Conservation (phyloP, 2,888 invertebrate species). For the Cheilosia soror region DNA sequence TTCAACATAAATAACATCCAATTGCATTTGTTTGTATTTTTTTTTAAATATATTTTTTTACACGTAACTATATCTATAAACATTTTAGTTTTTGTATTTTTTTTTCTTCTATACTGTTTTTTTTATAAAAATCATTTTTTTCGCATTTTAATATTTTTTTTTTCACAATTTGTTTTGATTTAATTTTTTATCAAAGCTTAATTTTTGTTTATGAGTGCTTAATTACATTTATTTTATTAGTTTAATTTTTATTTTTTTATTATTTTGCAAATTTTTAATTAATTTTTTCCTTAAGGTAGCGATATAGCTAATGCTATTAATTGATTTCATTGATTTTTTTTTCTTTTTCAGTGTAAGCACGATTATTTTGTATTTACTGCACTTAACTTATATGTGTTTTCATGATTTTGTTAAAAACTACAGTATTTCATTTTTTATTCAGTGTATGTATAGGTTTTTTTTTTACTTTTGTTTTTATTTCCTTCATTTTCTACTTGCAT, state of each 20-base stretch:
- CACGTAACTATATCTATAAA: conserved; percentile 76
- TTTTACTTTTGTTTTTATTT: conserved; percentile 23
- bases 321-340: conserved; percentile 70
- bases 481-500: conserved; percentile 45
- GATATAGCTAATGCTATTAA: conserved; percentile 77
- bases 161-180: conserved; percentile 62
- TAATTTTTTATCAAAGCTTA: conserved; percentile 71
- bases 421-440: conserved; percentile 41
- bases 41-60: conserved; percentile 69
- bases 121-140: conserved; percentile 72
- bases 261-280: conserved; percentile 73
- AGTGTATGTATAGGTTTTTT: conserved; percentile 62
- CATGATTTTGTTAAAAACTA: conserved; percentile 52
- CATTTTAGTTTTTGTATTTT: conserved; percentile 77
- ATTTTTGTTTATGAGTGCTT: conserved; percentile 68
- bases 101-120: conserved; percentile 74
- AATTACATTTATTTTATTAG: conserved; percentile 59
- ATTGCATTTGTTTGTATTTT: conserved; percentile 75
- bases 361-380: conserved; percentile 69
- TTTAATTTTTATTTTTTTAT: conserved; percentile 42
- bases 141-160: conserved; percentile 58
- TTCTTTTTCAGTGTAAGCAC: conserved; percentile 60
- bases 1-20: conserved; percentile 76
- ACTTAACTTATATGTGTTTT: conserved; percentile 63
- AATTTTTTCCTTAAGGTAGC: conserved; percentile 74